These are phyloP conservation scores for Scyliorhinus canicula DNA, from an alignment of 2,797 vertebrate genomes.

Conservation along the genomic window DNA sequence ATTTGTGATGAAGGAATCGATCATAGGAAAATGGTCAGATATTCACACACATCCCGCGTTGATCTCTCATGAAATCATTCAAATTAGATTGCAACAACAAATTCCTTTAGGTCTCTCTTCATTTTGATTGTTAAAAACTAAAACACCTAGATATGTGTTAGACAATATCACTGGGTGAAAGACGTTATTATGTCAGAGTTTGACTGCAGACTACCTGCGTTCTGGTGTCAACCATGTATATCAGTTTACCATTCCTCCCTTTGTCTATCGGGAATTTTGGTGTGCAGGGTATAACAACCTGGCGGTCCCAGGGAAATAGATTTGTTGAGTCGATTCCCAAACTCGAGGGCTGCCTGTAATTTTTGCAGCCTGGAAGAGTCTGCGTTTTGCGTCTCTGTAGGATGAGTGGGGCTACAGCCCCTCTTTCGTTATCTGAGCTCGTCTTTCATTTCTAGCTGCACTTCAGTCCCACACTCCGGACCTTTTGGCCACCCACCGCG, in stretches of 20 bases:
- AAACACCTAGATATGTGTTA: not conserved
- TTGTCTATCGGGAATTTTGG: not conserved
- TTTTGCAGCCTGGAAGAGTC: too few relatives aligned
- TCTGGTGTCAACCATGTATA: not conserved
- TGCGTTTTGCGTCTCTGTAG: too few relatives aligned
- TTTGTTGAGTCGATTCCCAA: not conserved
- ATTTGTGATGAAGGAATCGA: not conserved
- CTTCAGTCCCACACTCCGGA: too few relatives aligned
- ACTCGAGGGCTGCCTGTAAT: too few relatives aligned
- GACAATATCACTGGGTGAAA: not conserved
- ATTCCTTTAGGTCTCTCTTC: not conserved
- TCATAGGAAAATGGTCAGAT: not conserved
- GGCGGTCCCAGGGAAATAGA: not conserved
- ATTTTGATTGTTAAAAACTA: not conserved
- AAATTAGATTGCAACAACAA: not conserved
- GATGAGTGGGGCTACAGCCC: too few relatives aligned
- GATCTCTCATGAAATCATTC: not conserved
- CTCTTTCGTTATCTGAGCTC: too few relatives aligned
- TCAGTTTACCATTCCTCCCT: not conserved
- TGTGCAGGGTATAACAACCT: not conserved
- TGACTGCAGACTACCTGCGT: not conserved
- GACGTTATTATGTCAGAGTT: not conserved
- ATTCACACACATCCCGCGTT: not conserved
- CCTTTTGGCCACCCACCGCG: too few relatives aligned
- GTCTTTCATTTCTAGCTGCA: too few relatives aligned